Evolutionary conservation across 2,888 invertebrate species (phyloP).

Genomic region (Anoplius nigerrimus): DNA sequence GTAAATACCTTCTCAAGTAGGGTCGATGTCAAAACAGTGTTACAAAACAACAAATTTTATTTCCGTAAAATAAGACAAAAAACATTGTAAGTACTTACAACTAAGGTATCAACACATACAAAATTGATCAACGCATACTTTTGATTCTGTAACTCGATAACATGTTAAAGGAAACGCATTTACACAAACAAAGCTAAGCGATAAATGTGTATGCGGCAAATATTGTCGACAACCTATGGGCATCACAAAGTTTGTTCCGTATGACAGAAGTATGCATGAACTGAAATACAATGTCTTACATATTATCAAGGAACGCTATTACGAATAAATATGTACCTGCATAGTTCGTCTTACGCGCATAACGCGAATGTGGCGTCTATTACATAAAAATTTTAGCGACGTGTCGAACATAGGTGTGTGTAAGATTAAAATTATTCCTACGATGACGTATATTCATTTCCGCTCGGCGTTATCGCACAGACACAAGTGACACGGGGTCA

Average conservation of each 20-base stretch:
- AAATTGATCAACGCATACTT: slow-evolving; percentile 29
- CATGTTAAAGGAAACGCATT: not conserved
- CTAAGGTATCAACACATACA: slow-evolving; percentile 35
- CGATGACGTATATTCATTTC: too few species aligned
- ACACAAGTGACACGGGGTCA: too few species aligned
- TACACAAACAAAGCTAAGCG: slow-evolving; percentile 7
- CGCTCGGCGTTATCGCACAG: too few species aligned
- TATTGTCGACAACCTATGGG: slow-evolving; percentile 18
- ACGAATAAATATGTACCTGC: too few species aligned
- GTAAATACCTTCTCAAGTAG: too few species aligned
- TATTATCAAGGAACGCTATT: too few species aligned
- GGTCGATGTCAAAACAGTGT: not conserved
- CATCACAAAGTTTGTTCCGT: slow-evolving; percentile 11
- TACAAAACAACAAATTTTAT: slow-evolving; percentile 43
- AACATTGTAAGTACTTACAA: slow-evolving; percentile 47
- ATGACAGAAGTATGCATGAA: not conserved
- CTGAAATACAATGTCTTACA: too few species aligned
- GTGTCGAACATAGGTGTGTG: too few species aligned
- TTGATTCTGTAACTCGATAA: slow-evolving; percentile 20
- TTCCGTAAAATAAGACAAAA: slow-evolving; percentile 40
- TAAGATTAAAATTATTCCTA: too few species aligned
- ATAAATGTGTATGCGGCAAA: not conserved
- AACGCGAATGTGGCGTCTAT: too few species aligned
- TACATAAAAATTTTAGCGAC: too few species aligned
- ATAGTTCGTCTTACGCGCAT: too few species aligned